Conservation (phyloP, 2,113 vertebrate species). For the Aramus guarauna region DNA sequence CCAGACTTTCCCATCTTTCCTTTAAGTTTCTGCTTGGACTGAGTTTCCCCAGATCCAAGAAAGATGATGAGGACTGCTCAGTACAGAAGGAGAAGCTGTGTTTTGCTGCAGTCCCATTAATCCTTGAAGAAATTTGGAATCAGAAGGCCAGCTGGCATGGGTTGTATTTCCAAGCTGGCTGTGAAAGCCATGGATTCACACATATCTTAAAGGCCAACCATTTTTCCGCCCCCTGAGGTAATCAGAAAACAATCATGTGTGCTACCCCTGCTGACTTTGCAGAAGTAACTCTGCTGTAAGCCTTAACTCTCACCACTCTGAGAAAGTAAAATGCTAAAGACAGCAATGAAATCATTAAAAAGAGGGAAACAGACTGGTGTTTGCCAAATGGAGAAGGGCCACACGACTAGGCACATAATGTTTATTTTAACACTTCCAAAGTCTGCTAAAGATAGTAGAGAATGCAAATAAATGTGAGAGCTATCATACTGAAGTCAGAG, state of each 20-base stretch:
- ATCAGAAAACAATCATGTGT: neutral
- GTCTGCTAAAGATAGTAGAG: constrained; percentile 17
- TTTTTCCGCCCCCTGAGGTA: neutral
- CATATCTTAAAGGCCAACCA: neutral
- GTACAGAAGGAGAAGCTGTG: neutral
- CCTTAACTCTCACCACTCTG: neutral
- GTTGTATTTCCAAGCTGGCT: neutral
- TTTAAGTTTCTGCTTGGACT: neutral
- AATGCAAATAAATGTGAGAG: neutral
- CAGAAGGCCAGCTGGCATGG: neutral
- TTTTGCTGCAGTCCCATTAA: neutral
- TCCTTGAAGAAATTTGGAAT: constrained; percentile 2
- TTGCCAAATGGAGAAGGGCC: constrained; percentile 45
- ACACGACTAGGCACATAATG: neutral
- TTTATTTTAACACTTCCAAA: constrained; percentile 47
- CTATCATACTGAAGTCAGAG: neutral
- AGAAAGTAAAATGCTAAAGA: constrained; percentile 1
- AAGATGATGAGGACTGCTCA: neutral
- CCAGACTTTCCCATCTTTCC: neutral
- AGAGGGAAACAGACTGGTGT: neutral
- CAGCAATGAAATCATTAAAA: neutral
- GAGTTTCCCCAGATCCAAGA: neutral
- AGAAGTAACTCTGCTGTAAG: neutral
- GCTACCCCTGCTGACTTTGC: neutral
- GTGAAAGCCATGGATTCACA: neutral